phyloP scores from a whole-genome alignment of 2,888 invertebrate species.

The Thysanoteuthis rhombus region DNA sequence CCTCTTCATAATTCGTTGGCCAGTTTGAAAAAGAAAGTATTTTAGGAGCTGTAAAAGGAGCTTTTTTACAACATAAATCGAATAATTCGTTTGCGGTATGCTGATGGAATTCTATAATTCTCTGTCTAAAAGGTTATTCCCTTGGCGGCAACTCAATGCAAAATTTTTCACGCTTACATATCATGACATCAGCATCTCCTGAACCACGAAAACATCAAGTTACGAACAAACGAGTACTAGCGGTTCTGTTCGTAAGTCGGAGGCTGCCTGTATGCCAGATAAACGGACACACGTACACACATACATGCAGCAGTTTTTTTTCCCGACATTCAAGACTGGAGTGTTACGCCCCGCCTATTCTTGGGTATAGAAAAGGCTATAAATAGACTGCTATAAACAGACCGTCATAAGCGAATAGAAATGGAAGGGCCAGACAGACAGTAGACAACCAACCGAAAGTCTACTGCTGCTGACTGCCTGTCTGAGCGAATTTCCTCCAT shows the following conservation, averaged over 20 bases:
- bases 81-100: too few species aligned
- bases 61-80: too few species aligned
- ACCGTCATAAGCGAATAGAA: neutral
- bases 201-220: neutral
- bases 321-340: neutral
- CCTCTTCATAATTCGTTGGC: too few species aligned
- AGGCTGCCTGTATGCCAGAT: neutral
- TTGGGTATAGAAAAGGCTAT: neutral
- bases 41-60: too few species aligned
- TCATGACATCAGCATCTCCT: neutral
- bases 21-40: too few species aligned
- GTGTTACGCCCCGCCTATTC: neutral
- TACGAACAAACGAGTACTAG: too few species aligned
- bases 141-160: too few species aligned
- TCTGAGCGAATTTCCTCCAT: neutral
- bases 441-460: too few species aligned
- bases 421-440: neutral
- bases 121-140: too few species aligned
- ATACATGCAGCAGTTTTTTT: neutral
- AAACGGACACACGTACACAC: neutral
- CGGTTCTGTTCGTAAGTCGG: neutral
- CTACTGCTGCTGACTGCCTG: too few species aligned
- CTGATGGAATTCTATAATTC: too few species aligned
- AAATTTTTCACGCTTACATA: too few species aligned
- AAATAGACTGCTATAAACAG: neutral